Conservation (phyloP, 2,888 invertebrate genomes). For the Heliconius ethilla region DNA sequence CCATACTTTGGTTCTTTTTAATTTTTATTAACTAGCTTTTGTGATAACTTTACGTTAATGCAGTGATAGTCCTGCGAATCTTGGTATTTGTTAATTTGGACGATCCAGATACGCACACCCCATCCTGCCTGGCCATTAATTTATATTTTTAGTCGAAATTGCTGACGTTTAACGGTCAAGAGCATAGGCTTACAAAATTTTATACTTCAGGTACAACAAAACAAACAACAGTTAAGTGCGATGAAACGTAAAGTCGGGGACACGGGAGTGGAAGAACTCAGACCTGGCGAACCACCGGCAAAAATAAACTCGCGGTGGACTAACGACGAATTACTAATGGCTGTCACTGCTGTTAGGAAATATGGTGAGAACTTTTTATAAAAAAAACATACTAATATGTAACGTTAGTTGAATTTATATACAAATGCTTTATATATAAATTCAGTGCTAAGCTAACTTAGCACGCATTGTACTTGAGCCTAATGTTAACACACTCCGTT, state of each 20-base stretch:
- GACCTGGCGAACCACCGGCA: conserved; percentile 83
- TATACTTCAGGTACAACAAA: conserved; percentile 91
- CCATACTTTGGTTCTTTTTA: conserved; percentile 48
- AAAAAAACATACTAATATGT: neutral
- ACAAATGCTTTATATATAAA: too few species aligned
- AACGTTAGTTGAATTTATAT: too few species aligned
- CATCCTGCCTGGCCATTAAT: conserved; percentile 38
- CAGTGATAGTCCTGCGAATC: conserved; percentile 51
- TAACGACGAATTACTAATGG: conserved; percentile 94
- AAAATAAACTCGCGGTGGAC: conserved; percentile 95
- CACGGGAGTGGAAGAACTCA: conserved; percentile 82
- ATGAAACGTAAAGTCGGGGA: conserved; percentile 89
- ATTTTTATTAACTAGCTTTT: conserved; percentile 50
- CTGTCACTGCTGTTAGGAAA: conserved; percentile 93
- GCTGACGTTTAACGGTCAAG: neutral
- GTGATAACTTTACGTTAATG: conserved; percentile 49
- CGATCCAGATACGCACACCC: conserved; percentile 77
- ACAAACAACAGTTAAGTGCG: conserved; percentile 95
- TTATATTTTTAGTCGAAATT: conserved; percentile 30
- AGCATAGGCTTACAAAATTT: conserved; percentile 8
- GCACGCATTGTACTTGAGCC: too few species aligned
- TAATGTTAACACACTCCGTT: too few species aligned
- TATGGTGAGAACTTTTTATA: conserved; percentile 78
- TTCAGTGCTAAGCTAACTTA: too few species aligned
- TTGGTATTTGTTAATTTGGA: conserved; percentile 66